Base-by-base conservation (phyloP, 1,140 invertebrate genomes). In the Drosophila obscura region DNA sequence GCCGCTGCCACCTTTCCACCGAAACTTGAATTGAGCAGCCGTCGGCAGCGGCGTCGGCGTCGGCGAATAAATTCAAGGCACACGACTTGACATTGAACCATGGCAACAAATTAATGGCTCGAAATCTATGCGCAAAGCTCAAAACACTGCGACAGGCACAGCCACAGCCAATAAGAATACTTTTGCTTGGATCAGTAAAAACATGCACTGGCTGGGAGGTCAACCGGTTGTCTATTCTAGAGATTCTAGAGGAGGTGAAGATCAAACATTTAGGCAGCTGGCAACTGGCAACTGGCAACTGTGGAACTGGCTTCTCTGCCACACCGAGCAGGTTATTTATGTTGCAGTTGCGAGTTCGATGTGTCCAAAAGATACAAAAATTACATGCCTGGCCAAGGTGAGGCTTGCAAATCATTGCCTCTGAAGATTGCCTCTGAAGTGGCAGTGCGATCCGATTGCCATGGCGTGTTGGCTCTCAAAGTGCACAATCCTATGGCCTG, bases 201-300 rank as follows among this genome's bases (percentile, higher is more conserved):
- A 65, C 83, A 75, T 85, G 74, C 78, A 82, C 73, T 56, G 67
- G 61, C 73, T 76, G 68, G 79, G 82, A 87, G 82, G 82, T 87
- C 82, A 83, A 88, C 82, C 84, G 83, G 82, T 87, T 87, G 69
- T 78, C 62, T 62, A 41, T 80, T 85, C 77, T 76, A 60, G 49
- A 77, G 57, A 50, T 72, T 75, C 73, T 65, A 61, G 62, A 77
- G 73, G 59, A 73, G 66, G 49, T 67, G 56, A 62, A 77, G 52
- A 59, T 52, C 65, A 56, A 26, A 45, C 51, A 28, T 45, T 52
- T 50, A 49, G 28, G 53, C 52, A 53, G 39, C 44, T 43, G 35
- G 31, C 11, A 13, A 13, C 35, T 39, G 11, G 53, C 52, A 53
- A 26, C 44, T 43, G 35, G 35, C 11, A 39, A 39, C 35, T 39